Conservation (phyloP, 2,113 vertebrate species). For the Stigmatopora nigra region DNA sequence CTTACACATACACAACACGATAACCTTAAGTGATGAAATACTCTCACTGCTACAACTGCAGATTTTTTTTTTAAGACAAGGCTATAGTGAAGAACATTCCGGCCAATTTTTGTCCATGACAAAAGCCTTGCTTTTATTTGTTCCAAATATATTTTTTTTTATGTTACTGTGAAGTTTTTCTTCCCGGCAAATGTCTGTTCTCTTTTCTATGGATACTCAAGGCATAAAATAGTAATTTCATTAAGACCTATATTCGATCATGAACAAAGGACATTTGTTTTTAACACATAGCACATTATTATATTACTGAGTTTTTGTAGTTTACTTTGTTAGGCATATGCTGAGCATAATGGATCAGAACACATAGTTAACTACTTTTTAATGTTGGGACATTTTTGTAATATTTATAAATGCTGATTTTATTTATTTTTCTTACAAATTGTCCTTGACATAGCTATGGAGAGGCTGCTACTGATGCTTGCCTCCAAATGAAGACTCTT, state of each 20-base stretch:
- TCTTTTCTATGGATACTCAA: neutral
- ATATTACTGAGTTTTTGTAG: neutral
- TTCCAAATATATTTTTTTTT: neutral
- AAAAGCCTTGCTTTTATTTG: neutral
- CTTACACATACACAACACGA: neutral
- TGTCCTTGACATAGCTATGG: slow-evolving; percentile 48
- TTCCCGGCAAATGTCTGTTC: neutral
- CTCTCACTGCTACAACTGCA: neutral
- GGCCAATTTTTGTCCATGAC: neutral
- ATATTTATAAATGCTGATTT: neutral
- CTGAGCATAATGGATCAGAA: neutral
- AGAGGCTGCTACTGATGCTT: slow-evolving; percentile 65
- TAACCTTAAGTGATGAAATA: neutral
- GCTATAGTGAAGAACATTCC: too few relatives aligned
- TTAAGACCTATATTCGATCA: neutral
- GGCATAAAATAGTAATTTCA: neutral
- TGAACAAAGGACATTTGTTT: neutral
- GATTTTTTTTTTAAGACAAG: neutral
- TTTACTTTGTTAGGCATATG: neutral
- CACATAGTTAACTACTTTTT: neutral
- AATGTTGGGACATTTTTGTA: neutral
- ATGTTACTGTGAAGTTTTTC: neutral
- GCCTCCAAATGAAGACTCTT: slow-evolving; percentile 66
- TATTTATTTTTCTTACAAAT: slow-evolving; percentile 40
- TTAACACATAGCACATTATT: neutral